Base-by-base conservation (phyloP, 53 echinoderm and acorn worm genomes). In the Echinometra lucunter region DNA sequence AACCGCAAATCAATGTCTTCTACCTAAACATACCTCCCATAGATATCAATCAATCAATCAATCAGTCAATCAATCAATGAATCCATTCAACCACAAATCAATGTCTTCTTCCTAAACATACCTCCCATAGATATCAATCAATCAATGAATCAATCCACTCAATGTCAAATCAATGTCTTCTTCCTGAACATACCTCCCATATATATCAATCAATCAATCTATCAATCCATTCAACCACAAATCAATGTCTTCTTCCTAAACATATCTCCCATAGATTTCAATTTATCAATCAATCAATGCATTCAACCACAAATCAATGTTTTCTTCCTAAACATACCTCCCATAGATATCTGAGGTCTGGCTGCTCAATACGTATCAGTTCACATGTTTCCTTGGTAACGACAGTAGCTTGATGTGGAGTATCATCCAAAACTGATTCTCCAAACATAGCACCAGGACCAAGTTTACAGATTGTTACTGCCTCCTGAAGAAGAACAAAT, bases 381-480 rank as follows among this genome's bases (percentile, higher is more conserved):
- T 98, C 99, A 58, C 99, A 97, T 44, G 96, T 97, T 81, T 98
- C 99, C 82, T 96, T 98, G 94, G 99, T 98, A 88, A 98, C 95
- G 58, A 98, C 99, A 5, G 99, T 98, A 17, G 98, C 98, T 55
- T 98, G 95, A 37, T 98, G 96, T 8, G 99, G 98, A 21, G 97
- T 94, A 82, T 98, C 97, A 74, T 97, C 97, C 45, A 98, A 89
- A 23, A 98, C 96, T 8, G 98, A 98, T 90, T 98, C 98, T 6
- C 99, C 99, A 88, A 98, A 98, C 56, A 96, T 97, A 16, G 97
- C 96, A 23, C 99, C 99, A 35, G 96, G 95, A 27, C 97, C 96
- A 3, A 98, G 96, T 37, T 96, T 96, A 49, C 96, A 96, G 42
- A 97, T 95, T 5, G 97, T 96, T 28, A 97, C 96, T 6, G 96